A percentile compares a stretch with the other conserved stretches of the same genome.
Conservation (phyloP, 2,113 vertebrate genomes). For the Mionectes macconnelli region DNA sequence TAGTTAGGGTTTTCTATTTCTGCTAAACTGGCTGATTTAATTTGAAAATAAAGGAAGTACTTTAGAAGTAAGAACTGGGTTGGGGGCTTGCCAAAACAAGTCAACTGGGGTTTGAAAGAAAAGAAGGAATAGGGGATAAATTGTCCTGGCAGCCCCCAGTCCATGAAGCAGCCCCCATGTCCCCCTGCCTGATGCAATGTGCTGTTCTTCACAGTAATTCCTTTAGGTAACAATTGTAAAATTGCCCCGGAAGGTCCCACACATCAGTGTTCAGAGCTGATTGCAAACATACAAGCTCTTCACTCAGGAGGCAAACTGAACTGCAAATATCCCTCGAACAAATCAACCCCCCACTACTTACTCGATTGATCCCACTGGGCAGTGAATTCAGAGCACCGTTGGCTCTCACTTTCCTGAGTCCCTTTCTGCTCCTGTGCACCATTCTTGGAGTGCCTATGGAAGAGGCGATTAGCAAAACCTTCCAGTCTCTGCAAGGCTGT, state of each 20-base stretch:
- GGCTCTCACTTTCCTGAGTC: slow-evolving; percentile 79
- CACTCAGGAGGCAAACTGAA: neutral
- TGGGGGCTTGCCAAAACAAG: neutral
- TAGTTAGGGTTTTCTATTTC: neutral
- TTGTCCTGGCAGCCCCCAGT: neutral
- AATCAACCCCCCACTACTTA: slow-evolving; percentile 75
- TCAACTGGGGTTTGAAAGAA: neutral
- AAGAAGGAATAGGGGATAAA: neutral
- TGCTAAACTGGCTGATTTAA: neutral
- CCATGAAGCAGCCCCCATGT: neutral
- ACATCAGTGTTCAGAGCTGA: neutral
- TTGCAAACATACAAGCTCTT: neutral
- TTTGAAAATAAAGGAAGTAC: neutral
- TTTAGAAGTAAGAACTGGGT: neutral
- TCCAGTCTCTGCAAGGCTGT: slow-evolving; percentile 84
- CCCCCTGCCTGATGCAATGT: neutral
- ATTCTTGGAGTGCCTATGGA: slow-evolving; percentile 83
- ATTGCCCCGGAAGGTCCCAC: neutral
- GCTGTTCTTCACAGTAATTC: neutral
- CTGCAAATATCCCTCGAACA: neutral
- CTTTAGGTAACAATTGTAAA: neutral
- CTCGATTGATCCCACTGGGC: slow-evolving; percentile 85
- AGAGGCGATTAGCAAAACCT: slow-evolving; percentile 85
- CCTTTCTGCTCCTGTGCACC: slow-evolving; percentile 76
- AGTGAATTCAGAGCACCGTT: slow-evolving; percentile 81